Base-by-base conservation (phyloP, 2,113 vertebrate species). In the Callionymus lyra region DNA sequence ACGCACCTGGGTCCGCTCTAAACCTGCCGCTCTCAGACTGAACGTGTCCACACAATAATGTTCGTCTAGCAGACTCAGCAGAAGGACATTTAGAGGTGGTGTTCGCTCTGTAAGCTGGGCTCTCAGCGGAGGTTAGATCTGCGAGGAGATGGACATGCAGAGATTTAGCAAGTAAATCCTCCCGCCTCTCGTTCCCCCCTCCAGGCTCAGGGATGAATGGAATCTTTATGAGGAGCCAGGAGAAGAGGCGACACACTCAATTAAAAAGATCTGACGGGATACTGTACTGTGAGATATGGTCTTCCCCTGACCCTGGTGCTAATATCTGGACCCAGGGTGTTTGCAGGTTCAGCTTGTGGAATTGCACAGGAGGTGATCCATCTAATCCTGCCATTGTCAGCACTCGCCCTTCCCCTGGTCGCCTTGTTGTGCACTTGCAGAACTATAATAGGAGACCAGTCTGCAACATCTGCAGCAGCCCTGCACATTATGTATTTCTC, bases 81-180 rank as follows among this genome's bases (percentile, higher is more conserved):
- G 68, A 74, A 78, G 68, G 79, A 51, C 72, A 39, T 74, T 72
- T 74, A 48, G 70, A 81, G 76, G 75, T 72, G 59, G 49, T 18
- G 44, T 16, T 59, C 45, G 3, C 41, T 55, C 47, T 47, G 10
- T 59, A 39, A 74, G 59, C 61, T 53, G 17, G 1, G 47, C 53
- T 67, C 56, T 51, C 57, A 27, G 49, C 12, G 2, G 58, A 60
- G 51, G 50, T 57, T 71, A 53, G 53, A 73, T 76, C 56, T 59
- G 49, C 45, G 44, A 49, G 62, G 70, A 70, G 68, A 76, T 65
- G 59, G 59, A 65, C 74, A 71, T 49, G 65, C 56, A 46, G 46
- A 56, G 64, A 60, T 79, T 79, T 76, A 71, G 54, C 41, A 65
- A 66, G 69, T 59, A 60, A 69, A 68, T 56, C 46, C 53, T 35